Evolutionary conservation across 2,888 invertebrate species (phyloP), one percentile per base, ranked within the genome.

Genomic region (Nomada hirtipes): DNA sequence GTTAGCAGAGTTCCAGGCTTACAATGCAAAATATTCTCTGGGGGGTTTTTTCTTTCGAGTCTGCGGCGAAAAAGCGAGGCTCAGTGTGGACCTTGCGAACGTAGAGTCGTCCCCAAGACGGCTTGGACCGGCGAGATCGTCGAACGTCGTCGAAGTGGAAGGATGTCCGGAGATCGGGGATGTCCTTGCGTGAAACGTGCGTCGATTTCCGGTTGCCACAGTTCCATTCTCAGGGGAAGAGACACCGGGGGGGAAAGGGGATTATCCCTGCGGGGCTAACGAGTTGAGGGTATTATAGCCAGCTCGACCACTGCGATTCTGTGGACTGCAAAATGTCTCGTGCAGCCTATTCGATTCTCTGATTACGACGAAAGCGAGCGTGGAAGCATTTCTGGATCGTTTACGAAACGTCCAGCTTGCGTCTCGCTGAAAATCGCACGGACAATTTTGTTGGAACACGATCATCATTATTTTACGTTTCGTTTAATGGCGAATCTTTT

Each of bases 41-140:
- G n/a, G n/a, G 36, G 36, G 36, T 0, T 7, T 36, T 29, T 23
- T 60, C 15, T 23, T 18, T n/a, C 2, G 42, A 44, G 42, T 70
- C 15, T 64, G 29, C 47, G 23, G 23, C 47, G 26, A 47, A 55
- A 55, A 70, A 73, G 71, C 69, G 47, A 76, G 76, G 82, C 79
- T 82, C 74, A 13, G 50, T 69, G 73, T 76, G 78, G 87, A 86
- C 86, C 87, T 87, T 86, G 86, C 86, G 86, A 86, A 67, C 85
- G 83, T 80, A 64, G 79, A 77, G 76, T 61, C 78, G 76, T 70
- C 71, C 67, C 72, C 72, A 67, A 50, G 70, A 80, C 73, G 59
- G 72, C 36, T 76, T 61, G 57, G 73, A 75, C 71, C 61, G 70
- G 73, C 55, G 65, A 82, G 71, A 82, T 82, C 64, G 76, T 68